phyloP scores from a whole-genome alignment of 2,888 invertebrate genomes.

The Acanthosepion lycidas region DNA sequence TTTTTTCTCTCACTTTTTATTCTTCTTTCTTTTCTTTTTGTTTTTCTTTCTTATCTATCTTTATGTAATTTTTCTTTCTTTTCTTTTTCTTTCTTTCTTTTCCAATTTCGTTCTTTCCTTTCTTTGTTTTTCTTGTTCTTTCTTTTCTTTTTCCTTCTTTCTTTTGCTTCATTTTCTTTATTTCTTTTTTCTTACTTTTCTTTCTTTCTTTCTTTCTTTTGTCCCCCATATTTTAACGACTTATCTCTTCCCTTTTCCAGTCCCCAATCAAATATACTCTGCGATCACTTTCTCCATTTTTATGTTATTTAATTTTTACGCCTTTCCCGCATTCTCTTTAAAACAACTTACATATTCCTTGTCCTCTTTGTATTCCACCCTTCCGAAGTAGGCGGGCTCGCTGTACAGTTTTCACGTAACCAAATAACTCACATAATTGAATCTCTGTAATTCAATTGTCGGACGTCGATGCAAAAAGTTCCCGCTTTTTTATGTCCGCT shows the following conservation, averaged over 20 bases:
- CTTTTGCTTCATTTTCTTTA: neutral
- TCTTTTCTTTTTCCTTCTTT: neutral
- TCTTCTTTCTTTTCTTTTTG: too few species aligned
- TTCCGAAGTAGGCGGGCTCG: neutral
- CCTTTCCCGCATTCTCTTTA: neutral
- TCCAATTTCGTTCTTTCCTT: neutral
- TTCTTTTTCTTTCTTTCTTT: too few species aligned
- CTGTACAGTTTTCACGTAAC: neutral
- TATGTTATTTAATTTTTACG: neutral
- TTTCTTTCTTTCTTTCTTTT: neutral
- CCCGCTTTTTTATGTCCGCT: neutral
- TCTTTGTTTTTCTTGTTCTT: neutral
- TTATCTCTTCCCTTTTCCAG: neutral
- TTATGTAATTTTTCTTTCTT: too few species aligned
- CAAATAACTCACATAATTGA: constrained; percentile 4
- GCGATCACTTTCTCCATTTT: neutral
- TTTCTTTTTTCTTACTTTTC: neutral
- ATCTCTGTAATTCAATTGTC: constrained; percentile 2
- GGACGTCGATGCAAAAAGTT: neutral
- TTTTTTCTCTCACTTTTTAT: neutral
- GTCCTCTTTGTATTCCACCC: neutral
- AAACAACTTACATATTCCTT: neutral
- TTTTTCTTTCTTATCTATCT: too few species aligned
- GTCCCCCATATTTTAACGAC: neutral
- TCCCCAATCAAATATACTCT: neutral